Conservation (phyloP, 2,113 vertebrate genomes). For the Chelonoidis abingdonii region DNA sequence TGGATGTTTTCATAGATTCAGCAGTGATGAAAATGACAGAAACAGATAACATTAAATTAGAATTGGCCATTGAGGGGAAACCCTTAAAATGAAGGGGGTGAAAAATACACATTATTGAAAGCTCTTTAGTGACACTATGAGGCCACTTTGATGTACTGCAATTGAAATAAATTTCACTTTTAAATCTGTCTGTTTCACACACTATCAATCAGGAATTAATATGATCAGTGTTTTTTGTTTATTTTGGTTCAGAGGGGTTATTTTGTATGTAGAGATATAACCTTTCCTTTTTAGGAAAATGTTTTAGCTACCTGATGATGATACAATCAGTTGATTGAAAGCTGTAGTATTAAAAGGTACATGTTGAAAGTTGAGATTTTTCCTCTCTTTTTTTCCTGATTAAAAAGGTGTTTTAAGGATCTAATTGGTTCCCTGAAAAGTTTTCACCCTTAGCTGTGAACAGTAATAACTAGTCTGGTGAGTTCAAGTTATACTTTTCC, state of each 20-base stretch:
- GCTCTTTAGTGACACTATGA: conserved; percentile 70
- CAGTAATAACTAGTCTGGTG: not conserved
- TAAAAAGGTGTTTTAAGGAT: not conserved
- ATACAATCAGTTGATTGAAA: not conserved
- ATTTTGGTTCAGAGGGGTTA: not conserved
- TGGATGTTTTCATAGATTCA: not conserved
- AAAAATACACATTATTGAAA: not conserved
- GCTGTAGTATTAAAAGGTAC: not conserved
- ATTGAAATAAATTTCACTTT: not conserved
- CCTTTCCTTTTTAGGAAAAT: not conserved
- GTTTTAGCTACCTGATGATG: not conserved
- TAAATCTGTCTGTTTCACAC: not conserved
- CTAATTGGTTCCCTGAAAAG: not conserved
- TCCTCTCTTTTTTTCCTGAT: not conserved
- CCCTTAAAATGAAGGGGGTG: not conserved
- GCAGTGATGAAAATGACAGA: not conserved
- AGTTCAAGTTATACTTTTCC: not conserved
- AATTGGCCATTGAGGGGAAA: conserved; percentile 23
- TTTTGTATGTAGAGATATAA: not conserved
- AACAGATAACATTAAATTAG: not conserved
- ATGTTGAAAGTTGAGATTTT: not conserved
- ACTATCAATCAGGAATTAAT: not conserved
- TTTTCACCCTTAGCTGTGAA: not conserved
- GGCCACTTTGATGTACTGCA: conserved; percentile 44
- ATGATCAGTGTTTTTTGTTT: not conserved